Conservation (phyloP, 2,888 invertebrate species). For the Blastobasis adustella region DNA sequence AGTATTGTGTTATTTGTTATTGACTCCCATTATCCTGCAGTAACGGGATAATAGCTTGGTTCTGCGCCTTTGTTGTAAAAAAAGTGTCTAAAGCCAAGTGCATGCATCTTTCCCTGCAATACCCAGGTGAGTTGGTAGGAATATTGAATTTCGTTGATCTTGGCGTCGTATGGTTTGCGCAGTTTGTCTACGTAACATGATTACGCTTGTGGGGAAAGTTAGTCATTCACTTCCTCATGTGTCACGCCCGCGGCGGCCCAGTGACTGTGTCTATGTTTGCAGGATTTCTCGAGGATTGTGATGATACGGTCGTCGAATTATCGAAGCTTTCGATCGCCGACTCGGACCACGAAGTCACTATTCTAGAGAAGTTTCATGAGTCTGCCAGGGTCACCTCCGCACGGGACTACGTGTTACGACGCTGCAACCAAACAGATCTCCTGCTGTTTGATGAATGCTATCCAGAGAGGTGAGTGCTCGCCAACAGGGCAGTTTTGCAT, state of each 20-base stretch:
- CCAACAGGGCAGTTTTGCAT: not conserved
- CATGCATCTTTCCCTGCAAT: constrained; percentile 75
- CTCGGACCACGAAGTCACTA: constrained; percentile 57
- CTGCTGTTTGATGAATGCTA: constrained; percentile 80
- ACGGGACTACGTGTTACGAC: constrained; percentile 74
- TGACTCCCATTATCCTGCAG: constrained; percentile 63
- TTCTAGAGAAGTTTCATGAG: constrained; percentile 60
- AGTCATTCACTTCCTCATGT: constrained; percentile 61
- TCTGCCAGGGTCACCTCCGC: constrained; percentile 51
- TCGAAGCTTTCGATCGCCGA: constrained; percentile 70
- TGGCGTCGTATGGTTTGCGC: constrained; percentile 12
- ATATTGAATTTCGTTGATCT: not conserved
- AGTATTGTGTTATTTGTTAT: constrained; percentile 32
- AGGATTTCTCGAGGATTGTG: constrained; percentile 74
- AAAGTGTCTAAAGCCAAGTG: constrained; percentile 73
- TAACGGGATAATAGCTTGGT: constrained; percentile 73
- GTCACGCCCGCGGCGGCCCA: constrained; percentile 31
- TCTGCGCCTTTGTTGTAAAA: constrained; percentile 65
- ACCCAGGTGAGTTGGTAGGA: constrained; percentile 56
- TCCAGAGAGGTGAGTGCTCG: constrained; percentile 73
- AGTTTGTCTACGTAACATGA: constrained; percentile 41
- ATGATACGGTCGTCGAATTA: constrained; percentile 72
- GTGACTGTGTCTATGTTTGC: constrained; percentile 31
- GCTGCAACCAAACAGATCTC: constrained; percentile 79
- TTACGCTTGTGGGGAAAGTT: constrained; percentile 65